A percentile compares a stretch with the other conserved stretches of the same genome.
Conservation (phyloP, 2,797 vertebrate genomes). For the Gobionotothen gibberifrons region DNA sequence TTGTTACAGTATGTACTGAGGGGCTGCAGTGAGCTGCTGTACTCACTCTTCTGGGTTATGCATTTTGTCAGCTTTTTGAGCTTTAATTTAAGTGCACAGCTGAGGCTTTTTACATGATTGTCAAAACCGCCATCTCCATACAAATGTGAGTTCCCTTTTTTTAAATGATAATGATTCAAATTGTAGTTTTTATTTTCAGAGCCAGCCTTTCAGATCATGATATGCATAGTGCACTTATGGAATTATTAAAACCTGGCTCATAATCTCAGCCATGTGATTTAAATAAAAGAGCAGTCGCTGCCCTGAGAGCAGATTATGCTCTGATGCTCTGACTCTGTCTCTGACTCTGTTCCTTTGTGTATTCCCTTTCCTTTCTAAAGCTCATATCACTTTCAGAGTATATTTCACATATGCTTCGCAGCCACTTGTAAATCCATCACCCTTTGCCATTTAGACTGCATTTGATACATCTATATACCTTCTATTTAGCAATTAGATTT, state of each 20-base stretch:
- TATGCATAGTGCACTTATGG: conserved; percentile 38
- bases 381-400: not conserved
- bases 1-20: conserved; percentile 37
- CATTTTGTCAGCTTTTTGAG: conserved; percentile 13
- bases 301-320: conserved; percentile 64
- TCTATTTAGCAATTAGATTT: no score
- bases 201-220: conserved; percentile 30
- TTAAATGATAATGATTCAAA: conserved; percentile 53
- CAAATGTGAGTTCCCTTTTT: conserved; percentile 30
- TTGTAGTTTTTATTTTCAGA: conserved; percentile 40
- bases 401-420: conserved; percentile 21
- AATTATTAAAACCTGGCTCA: conserved; percentile 66
- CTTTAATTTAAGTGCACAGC: not conserved
- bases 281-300: conserved; percentile 68
- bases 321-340: conserved; percentile 43
- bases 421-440: not conserved
- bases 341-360: conserved; percentile 24
- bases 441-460: no score
- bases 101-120: conserved; percentile 40
- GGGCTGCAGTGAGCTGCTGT: conserved; percentile 4
- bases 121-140: conserved; percentile 18
- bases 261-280: conserved; percentile 66
- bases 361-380: conserved; percentile 21
- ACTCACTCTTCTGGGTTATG: not conserved
- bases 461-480: no score